Conservation (phyloP, 2,113 vertebrate genomes). For the Phalacrocorax aristotelis region DNA sequence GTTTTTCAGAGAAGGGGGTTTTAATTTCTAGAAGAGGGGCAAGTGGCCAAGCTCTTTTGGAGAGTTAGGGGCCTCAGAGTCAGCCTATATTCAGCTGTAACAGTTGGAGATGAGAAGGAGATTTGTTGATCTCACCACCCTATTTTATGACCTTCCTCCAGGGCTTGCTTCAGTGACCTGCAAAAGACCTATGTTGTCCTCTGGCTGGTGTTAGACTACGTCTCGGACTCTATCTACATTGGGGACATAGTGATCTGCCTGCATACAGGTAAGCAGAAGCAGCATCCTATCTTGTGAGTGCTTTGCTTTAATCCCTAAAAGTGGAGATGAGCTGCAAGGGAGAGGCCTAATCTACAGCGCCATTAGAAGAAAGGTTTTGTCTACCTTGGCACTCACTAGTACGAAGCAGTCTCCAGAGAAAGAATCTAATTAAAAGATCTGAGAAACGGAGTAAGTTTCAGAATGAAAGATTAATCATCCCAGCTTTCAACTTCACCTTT, state of each 20-base stretch:
- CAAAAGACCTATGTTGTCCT: slow-evolving; percentile 80
- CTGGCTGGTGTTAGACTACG: slow-evolving; percentile 92
- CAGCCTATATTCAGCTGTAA: neutral
- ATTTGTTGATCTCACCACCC: neutral
- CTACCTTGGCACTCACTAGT: neutral
- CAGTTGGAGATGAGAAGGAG: neutral
- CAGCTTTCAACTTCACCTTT: slow-evolving; percentile 46
- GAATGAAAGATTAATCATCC: slow-evolving; percentile 48
- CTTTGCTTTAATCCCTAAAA: neutral
- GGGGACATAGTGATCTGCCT: slow-evolving; percentile 84
- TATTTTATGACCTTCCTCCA: slow-evolving; percentile 42
- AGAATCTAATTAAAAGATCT: slow-evolving; percentile 39
- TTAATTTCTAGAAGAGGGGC: neutral
- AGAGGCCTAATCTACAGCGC: neutral
- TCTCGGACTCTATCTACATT: slow-evolving; percentile 85
- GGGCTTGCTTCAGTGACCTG: slow-evolving; percentile 90
- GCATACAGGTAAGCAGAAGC: slow-evolving; percentile 81
- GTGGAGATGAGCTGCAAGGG: neutral
- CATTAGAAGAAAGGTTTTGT: neutral
- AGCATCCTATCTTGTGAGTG: neutral
- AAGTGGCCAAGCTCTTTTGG: neutral
- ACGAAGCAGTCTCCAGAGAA: neutral
- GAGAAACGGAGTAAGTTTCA: neutral
- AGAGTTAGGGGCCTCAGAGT: neutral
- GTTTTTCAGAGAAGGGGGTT: neutral